Evolutionary conservation across 2,113 vertebrate species (phyloP), one percentile per base, ranked within the genome.

Genomic region (Sinocyclocheilus grahami): DNA sequence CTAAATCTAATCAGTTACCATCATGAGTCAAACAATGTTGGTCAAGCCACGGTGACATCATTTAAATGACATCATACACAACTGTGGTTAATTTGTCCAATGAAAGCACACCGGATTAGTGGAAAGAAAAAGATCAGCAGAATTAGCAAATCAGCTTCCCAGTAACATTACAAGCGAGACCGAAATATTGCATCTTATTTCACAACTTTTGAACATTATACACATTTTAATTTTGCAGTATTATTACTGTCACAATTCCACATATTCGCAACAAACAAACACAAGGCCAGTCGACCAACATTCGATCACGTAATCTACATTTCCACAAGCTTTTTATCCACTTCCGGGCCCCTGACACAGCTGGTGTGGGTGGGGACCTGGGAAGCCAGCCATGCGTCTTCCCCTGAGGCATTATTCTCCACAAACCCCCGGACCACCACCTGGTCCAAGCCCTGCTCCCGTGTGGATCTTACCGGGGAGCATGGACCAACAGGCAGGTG

Each of bases 341-440:
- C 33, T 18, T 76, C 48, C 5, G 55, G 72, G 30, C 55, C 48
- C 93, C 92, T 93, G 92, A 92, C 86, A 88, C 85, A 85, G 87
- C 88, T 90, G 91, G 92, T 90, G 65, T 90, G 90, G 76, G 89
- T 67, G 85, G 86, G 86, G 92, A 92, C 90, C 3, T 82, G 74
- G 48, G 88, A 83, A 27, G 85, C 53, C 14, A 76, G 60, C 30
- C 48, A 93, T 55, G 89, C n/a, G 37, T 78, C 0, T 60, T 93
- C 92, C 89, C 93, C 92, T 0, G 87, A 94, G 88, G 93, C 93
- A 60, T 92, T 87, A 83, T 91, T 94, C 92, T 90, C 89, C 14
- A 88, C 90, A 86, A 87, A 87, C 86, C 85, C 85, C 83, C 0
- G n/a, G 51, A n/a, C 86, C 6, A 62, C 89, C 93, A 0, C 74